Evolutionary conservation across 2,888 invertebrate species (phyloP).

Genomic region (Pimpla rufipes): DNA sequence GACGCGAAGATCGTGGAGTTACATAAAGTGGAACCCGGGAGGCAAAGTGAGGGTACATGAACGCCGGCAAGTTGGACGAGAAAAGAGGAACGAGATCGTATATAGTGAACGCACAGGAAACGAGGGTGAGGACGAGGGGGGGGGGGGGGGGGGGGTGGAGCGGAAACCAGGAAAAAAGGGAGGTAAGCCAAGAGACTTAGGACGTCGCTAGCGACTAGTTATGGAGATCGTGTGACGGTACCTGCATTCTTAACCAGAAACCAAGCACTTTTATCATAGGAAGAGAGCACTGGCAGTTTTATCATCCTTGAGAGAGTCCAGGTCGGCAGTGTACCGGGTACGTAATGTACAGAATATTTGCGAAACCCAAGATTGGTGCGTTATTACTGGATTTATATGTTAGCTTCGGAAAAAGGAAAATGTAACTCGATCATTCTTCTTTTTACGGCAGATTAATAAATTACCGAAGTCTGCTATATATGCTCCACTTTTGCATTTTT

Average conservation of each 20-base stretch:
- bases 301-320: slow-evolving; percentile 41
- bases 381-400: not conserved
- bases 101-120: slow-evolving; percentile 31
- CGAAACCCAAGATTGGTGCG: not conserved
- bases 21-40: slow-evolving; percentile 65
- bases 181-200: slow-evolving; percentile 67
- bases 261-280: slow-evolving; percentile 63
- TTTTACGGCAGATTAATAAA: too few species aligned
- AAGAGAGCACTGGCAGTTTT: slow-evolving; percentile 34
- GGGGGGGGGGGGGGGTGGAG: slow-evolving; percentile 40
- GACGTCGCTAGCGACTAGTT: slow-evolving; percentile 72
- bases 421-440: too few species aligned
- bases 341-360: not conserved
- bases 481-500: too few species aligned
- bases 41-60: slow-evolving; percentile 66
- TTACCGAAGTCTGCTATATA: too few species aligned
- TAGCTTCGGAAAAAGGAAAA: too few species aligned
- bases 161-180: slow-evolving; percentile 35
- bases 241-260: slow-evolving; percentile 72
- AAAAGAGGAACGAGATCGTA: slow-evolving; percentile 59
- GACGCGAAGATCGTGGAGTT: slow-evolving; percentile 60
- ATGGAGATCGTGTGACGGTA: slow-evolving; percentile 73
- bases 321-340: not conserved
- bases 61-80: slow-evolving; percentile 62
- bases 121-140: slow-evolving; percentile 36